Evolutionary conservation across 1,140 invertebrate genomes (phyloP).

Genomic region (Drosophila nebulosa): DNA sequence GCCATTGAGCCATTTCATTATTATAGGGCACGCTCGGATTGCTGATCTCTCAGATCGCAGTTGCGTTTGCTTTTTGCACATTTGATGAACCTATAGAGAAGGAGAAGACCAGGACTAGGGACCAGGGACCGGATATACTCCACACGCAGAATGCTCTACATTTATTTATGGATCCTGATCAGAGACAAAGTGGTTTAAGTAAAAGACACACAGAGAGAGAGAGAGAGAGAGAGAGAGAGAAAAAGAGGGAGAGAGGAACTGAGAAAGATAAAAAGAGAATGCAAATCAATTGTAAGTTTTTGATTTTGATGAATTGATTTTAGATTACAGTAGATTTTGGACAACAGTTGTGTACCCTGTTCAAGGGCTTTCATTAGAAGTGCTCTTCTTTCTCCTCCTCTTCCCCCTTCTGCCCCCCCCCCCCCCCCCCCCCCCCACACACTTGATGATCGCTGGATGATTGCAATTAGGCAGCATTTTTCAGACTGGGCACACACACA

Average conservation of each 20-base stretch:
- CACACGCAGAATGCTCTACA: slow-evolving; percentile 72
- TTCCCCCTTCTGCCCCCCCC: no score
- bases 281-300: slow-evolving; percentile 69
- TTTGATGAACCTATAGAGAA: slow-evolving; percentile 41
- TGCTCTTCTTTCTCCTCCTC: not conserved
- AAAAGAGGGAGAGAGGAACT: not conserved
- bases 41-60: slow-evolving; percentile 26
- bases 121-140: slow-evolving; percentile 63
- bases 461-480: slow-evolving; percentile 53
- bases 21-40: slow-evolving; percentile 62
- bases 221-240: not conserved
- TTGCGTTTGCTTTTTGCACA: slow-evolving; percentile 43
- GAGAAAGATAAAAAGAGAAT: not conserved
- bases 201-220: not conserved
- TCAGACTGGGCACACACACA: slow-evolving; percentile 25
- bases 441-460: slow-evolving; percentile 12
- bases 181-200: not conserved
- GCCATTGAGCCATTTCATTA: slow-evolving; percentile 54
- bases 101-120: not conserved
- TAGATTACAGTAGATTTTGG: slow-evolving; percentile 63
- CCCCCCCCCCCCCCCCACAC: no score
- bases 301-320: slow-evolving; percentile 78
- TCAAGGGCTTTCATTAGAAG: slow-evolving; percentile 39
- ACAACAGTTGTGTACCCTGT: slow-evolving; percentile 49
- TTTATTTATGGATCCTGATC: slow-evolving; percentile 76